Evolutionary conservation across 2,113 vertebrate genomes (phyloP).

Genomic region (Psilopogon haemacephalus): DNA sequence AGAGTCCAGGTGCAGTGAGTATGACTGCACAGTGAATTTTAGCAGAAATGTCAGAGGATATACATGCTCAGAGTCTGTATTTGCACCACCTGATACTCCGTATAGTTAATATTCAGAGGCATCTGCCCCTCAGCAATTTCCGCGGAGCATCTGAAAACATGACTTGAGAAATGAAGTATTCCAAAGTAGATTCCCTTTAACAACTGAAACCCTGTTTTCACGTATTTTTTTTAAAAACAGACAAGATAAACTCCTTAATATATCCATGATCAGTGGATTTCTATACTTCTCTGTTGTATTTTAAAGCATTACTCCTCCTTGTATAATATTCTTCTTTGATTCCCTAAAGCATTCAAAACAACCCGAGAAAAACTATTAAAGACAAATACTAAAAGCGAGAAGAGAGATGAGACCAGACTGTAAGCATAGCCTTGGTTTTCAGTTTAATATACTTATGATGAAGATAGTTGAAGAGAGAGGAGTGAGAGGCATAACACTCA

Average conservation of each 20-base stretch:
- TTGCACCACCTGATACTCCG: neutral
- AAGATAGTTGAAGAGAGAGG: conserved; percentile 59
- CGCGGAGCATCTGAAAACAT: neutral
- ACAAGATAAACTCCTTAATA: neutral
- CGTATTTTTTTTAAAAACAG: neutral
- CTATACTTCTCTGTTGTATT: neutral
- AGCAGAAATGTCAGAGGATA: neutral
- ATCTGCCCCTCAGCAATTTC: neutral
- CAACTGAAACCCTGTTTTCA: neutral
- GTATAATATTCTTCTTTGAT: conserved; percentile 28
- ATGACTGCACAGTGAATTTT: neutral
- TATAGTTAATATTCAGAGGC: neutral
- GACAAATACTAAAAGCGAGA: conserved; percentile 44
- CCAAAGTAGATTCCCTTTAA: neutral
- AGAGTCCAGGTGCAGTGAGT: neutral
- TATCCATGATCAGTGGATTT: neutral
- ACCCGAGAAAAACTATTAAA: conserved; percentile 38
- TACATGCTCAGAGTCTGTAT: fast-evolving
- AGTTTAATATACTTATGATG: conserved; percentile 37
- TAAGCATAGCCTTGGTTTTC: conserved; percentile 46
- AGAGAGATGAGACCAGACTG: conserved; percentile 45
- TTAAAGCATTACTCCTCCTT: conserved; percentile 42
- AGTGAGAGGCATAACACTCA: no score
- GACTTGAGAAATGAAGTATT: neutral
- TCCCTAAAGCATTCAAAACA: conserved; percentile 17